Conservation (phyloP, 1,140 invertebrate species). For the Heliconius himera region DNA sequence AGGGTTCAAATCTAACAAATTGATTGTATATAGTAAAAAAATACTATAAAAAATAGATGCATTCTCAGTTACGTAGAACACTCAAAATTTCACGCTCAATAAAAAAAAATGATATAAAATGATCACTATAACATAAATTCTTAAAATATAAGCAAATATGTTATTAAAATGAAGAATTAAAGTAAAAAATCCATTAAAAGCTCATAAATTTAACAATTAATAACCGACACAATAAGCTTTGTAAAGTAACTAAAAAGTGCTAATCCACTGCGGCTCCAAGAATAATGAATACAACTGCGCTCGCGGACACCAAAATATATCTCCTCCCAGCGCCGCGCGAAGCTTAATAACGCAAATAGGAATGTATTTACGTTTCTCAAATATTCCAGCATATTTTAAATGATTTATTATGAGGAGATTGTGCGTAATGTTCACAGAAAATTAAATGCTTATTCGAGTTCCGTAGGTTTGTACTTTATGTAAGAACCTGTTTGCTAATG, state of each 20-base stretch:
- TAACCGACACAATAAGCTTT: neutral
- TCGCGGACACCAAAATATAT: slow-evolving; percentile 57
- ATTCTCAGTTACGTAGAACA: too few relatives aligned
- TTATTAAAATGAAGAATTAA: neutral
- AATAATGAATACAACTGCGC: slow-evolving; percentile 50
- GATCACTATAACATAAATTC: neutral
- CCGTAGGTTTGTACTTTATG: too few relatives aligned
- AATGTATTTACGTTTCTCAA: slow-evolving; percentile 50
- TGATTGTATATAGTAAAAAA: too few relatives aligned
- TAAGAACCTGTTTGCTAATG: neutral
- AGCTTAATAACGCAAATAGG: slow-evolving; percentile 65
- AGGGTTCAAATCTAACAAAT: too few relatives aligned
- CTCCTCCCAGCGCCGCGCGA: slow-evolving; percentile 44
- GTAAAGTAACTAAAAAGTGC: slow-evolving; percentile 26
- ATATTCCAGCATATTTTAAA: slow-evolving; percentile 53
- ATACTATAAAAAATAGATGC: too few relatives aligned
- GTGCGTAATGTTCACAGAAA: neutral
- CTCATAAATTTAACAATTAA: neutral
- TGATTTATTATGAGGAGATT: slow-evolving; percentile 19
- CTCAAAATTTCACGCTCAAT: too few relatives aligned
- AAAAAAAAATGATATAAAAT: too few relatives aligned
- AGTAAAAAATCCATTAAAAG: neutral
- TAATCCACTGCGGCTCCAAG: slow-evolving; percentile 52
- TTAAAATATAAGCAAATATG: neutral
- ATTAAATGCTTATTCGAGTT: slow-evolving; percentile 1